These are phyloP conservation scores for Erebia ligea DNA, from an alignment of 2,888 invertebrate species.

Conservation along the genomic window DNA sequence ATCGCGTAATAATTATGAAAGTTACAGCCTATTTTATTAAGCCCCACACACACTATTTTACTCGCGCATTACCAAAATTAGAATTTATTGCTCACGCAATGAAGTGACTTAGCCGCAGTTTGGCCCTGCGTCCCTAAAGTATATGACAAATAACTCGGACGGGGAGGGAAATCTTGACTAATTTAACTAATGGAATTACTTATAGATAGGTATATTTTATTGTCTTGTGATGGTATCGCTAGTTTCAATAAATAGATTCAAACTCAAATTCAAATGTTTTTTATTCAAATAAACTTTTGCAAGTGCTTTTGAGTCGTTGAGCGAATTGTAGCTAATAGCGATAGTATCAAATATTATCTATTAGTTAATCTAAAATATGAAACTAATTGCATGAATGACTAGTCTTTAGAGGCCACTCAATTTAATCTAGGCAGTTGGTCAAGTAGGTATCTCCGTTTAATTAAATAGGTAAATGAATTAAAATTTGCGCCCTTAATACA, in stretches of 20 bases:
- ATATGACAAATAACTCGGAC: conserved; percentile 77
- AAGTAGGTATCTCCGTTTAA: too few relatives aligned
- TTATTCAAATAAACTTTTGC: too few relatives aligned
- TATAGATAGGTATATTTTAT: conserved; percentile 34
- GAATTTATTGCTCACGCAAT: conserved; percentile 69
- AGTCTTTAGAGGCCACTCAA: too few relatives aligned
- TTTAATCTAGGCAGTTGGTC: too few relatives aligned
- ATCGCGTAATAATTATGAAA: conserved; percentile 39
- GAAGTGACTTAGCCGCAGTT: conserved; percentile 78
- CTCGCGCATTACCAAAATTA: conserved; percentile 65
- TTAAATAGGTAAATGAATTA: too few relatives aligned
- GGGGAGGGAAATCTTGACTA: conserved; percentile 76
- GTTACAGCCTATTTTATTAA: conserved; percentile 42
- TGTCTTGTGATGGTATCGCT: conserved; percentile 2
- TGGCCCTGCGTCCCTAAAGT: conserved; percentile 68
- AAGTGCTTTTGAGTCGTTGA: too few relatives aligned
- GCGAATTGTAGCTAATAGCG: too few relatives aligned
- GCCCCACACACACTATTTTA: conserved; percentile 40
- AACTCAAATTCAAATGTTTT: too few relatives aligned
- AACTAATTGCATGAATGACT: too few relatives aligned
- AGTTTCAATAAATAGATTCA: neutral
- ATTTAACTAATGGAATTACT: conserved; percentile 79
- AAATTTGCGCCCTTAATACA: too few relatives aligned
- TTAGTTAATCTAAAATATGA: too few relatives aligned
- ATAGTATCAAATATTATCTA: too few relatives aligned